These are phyloP conservation scores for Enteromius mattozi DNA, from an alignment of 2,797 vertebrate species.

Conservation along the genomic window DNA sequence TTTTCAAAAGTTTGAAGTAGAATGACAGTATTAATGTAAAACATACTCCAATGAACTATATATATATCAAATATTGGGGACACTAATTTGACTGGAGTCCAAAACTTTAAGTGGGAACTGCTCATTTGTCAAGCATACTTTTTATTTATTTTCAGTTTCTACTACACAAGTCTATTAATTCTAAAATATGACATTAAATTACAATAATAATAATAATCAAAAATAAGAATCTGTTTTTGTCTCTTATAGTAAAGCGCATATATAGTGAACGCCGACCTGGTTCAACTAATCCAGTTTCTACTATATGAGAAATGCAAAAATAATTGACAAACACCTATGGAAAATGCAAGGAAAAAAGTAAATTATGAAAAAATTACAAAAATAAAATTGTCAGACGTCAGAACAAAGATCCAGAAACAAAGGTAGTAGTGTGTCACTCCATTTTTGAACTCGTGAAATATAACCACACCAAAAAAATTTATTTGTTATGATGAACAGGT, in stretches of 20 bases:
- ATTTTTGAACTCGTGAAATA: neutral
- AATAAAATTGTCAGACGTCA: neutral
- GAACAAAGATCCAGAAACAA: neutral
- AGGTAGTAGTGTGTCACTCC: neutral
- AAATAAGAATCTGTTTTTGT: neutral
- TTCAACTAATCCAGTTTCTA: neutral
- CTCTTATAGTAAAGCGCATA: neutral
- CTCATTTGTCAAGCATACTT: neutral
- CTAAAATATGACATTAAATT: neutral
- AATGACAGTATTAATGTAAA: neutral
- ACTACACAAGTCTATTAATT: neutral
- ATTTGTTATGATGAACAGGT: conserved; percentile 41
- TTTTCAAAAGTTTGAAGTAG: no score
- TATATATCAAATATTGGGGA: neutral
- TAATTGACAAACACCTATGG: neutral
- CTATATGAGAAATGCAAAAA: neutral
- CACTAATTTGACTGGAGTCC: neutral
- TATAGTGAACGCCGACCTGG: neutral
- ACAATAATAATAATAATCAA: neutral
- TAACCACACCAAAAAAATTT: neutral
- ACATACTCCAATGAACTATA: neutral
- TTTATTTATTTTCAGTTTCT: neutral
- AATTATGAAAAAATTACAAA: neutral
- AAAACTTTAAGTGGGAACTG: neutral
- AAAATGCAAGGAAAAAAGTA: neutral